Percentiles rank a stretch among this genome's conserved stretches.
Evolutionary conservation across 2,113 vertebrate species (phyloP).

Genomic region (Xiphophorus hellerii): DNA sequence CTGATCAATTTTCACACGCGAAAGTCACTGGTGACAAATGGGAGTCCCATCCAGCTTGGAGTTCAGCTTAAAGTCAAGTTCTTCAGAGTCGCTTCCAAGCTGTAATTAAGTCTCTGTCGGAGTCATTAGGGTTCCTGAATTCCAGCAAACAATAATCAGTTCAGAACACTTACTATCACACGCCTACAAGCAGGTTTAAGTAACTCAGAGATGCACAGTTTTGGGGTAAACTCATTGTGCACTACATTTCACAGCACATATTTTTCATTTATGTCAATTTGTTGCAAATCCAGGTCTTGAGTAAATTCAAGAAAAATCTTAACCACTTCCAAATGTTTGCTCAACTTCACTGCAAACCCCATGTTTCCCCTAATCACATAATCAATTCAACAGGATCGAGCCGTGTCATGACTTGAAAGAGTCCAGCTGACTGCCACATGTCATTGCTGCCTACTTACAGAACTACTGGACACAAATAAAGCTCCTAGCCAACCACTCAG

Average conservation of each 20-base stretch:
- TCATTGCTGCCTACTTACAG: conserved; percentile 50
- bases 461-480: conserved; percentile 36
- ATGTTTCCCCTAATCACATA: background rate
- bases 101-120: background rate
- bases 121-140: background rate
- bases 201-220: background rate
- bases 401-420: conserved; percentile 5
- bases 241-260: background rate
- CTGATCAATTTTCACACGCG: conserved; percentile 37
- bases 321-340: background rate
- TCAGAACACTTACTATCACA: background rate
- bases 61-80: conserved; percentile 7
- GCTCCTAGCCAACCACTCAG: background rate
- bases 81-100: background rate
- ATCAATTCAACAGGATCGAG: background rate
- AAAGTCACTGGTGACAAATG: background rate
- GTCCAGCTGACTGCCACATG: conserved; percentile 9
- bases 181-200: background rate
- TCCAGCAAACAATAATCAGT: background rate
- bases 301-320: background rate
- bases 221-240: background rate
- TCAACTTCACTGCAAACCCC: background rate
- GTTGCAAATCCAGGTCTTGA: background rate
- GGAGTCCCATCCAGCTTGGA: background rate
- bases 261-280: background rate